Evolutionary conservation across 2,797 vertebrate genomes (phyloP), one percentile per base, ranked within the genome.

Genomic region (Threskiornis aethiopicus): DNA sequence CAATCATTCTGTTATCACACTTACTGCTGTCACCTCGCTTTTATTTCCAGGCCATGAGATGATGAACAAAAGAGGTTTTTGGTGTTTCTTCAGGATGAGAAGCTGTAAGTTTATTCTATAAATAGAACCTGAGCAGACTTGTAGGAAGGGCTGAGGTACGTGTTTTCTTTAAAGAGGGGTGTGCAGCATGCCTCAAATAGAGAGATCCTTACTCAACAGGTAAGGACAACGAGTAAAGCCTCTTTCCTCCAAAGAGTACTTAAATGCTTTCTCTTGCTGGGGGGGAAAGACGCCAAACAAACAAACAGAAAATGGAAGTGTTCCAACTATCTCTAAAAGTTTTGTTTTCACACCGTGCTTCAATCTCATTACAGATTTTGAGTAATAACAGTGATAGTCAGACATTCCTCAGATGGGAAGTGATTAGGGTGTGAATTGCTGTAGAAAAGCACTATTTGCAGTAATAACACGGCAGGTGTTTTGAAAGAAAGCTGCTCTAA

Each of bases 401-500:
- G 79, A 64, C 82, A 52, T 96, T 90, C 76, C 54, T 95, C 4
- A 10, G 49, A 89, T 81, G 82, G 84, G 61, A 93, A 95, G 49
- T 66, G 79, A 83, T 87, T 71, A 86, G 94, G 80, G 72, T 84
- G 91, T 16, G 11, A 93, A 83, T 85, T 73, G 89, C 84, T 86
- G 46, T 58, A 93, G 89, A 78, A 83, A 87, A 91, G 35, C 61
- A 47, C 19, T 86, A 49, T 85, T 94, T 94, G 46, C 49, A 89
- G 54, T 87, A 91, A 90, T 88, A 96, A 95, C 83, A 81, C 3
- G 16, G 84, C 94, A 97, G 89, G 82, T 95, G 69, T 96, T 96
- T 96, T 91, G 57, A 91, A 93, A 88, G 72, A 71, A 92, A 83
- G 81, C 41, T 93, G 46, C 41, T 94, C 54, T 87, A 94, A 88